Conservation (phyloP, 2,888 invertebrate genomes). For the Hydrotaea diabolus region DNA sequence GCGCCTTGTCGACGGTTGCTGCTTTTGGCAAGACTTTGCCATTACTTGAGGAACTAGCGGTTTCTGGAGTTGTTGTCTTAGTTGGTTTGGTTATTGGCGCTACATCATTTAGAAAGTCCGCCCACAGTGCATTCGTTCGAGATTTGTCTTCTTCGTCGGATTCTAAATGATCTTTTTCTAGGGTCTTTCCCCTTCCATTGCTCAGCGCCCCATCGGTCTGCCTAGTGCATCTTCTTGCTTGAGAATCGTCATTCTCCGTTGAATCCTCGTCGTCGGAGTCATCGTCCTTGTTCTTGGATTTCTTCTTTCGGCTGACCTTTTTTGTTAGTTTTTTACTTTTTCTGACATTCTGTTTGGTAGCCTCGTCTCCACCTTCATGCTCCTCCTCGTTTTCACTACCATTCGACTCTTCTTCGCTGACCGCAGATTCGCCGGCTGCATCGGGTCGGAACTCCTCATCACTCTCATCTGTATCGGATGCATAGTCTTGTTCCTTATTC, state of each 20-base stretch:
- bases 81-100: constrained; percentile 74
- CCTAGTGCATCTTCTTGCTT: constrained; percentile 70
- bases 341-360: constrained; percentile 20
- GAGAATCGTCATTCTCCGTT: background rate
- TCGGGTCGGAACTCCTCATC: constrained; percentile 90
- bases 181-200: constrained; percentile 67
- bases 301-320: constrained; percentile 51
- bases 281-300: constrained; percentile 6
- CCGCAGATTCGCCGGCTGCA: constrained; percentile 81
- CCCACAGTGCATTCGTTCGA: constrained; percentile 89
- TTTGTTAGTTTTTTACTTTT: constrained; percentile 53
- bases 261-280: constrained; percentile 37
- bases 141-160: constrained; percentile 85
- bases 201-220: constrained; percentile 62
- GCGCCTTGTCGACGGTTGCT: constrained; percentile 11
- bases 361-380: constrained; percentile 33
- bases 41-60: constrained; percentile 49
- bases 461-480: constrained; percentile 87
- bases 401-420: constrained; percentile 62
- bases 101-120: constrained; percentile 88
- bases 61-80: background rate
- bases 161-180: constrained; percentile 75
- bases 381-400: constrained; percentile 62
- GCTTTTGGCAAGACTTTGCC: constrained; percentile 29
- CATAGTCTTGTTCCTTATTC: constrained; percentile 81